Evolutionary conservation across 2,888 invertebrate species (phyloP).

Genomic region (Rhyacophila evoluta): DNA sequence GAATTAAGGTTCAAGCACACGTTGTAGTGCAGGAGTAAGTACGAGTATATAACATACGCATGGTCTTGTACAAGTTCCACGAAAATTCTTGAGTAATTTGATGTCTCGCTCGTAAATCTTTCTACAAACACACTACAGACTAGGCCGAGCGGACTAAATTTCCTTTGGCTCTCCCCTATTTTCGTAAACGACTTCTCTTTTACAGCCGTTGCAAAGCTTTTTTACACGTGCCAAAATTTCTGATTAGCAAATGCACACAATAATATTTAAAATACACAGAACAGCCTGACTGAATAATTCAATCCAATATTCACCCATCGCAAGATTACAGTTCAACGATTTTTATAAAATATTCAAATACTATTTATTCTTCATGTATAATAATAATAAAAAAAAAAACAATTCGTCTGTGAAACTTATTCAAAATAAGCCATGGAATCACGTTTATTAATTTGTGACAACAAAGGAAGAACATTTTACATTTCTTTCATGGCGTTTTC

Average conservation of each 20-base stretch:
- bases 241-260: not conserved
- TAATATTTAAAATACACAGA: too few species aligned
- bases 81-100: conserved; percentile 19
- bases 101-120: not conserved
- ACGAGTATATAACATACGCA: not conserved
- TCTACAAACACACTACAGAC: not conserved
- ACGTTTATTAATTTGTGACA: too few species aligned
- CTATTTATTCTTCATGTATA: too few species aligned
- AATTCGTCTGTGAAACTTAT: not conserved
- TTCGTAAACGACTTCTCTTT: not conserved
- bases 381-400: not conserved
- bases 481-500: too few species aligned
- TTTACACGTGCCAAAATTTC: not conserved
- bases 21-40: too few species aligned
- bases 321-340: too few species aligned
- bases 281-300: too few species aligned
- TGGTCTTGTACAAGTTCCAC: not conserved
- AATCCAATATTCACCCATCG: too few species aligned
- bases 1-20: too few species aligned
- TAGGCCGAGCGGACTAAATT: not conserved
- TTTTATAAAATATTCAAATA: too few species aligned
- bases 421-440: too few species aligned
- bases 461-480: too few species aligned
- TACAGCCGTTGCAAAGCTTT: not conserved
- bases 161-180: not conserved